phyloP scores from a whole-genome alignment of 2,888 invertebrate genomes.

The Chrysina gloriosa region DNA sequence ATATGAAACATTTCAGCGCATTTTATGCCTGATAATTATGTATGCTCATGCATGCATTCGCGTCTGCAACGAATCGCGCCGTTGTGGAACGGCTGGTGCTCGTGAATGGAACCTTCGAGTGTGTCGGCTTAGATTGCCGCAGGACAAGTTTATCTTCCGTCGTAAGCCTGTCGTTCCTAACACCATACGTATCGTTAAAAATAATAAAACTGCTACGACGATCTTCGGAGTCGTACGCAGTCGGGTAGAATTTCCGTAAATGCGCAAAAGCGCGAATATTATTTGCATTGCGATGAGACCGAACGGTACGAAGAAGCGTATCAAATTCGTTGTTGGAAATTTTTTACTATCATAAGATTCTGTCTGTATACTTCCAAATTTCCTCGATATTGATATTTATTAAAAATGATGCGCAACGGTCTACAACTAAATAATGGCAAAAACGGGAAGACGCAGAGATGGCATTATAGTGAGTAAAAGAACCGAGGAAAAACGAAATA shows the following conservation, averaged over 20 bases:
- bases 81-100: neutral
- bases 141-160: neutral
- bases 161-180: neutral
- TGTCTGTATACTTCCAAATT: too few relatives aligned
- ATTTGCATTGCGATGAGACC: neutral
- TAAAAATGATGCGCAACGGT: too few relatives aligned
- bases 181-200: neutral
- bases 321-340: too few relatives aligned
- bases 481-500: too few relatives aligned
- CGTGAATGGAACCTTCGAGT: constrained; percentile 7
- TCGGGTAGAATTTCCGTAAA: neutral
- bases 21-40: constrained; percentile 1
- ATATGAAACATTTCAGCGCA: neutral
- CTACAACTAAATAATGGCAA: too few relatives aligned
- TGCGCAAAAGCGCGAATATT: neutral
- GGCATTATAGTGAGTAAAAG: too few relatives aligned
- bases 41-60: constrained; percentile 15
- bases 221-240: neutral
- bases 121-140: neutral
- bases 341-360: too few relatives aligned
- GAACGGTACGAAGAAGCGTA: neutral
- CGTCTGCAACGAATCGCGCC: neutral
- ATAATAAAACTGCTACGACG: neutral
- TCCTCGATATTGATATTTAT: too few relatives aligned
- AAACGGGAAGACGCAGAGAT: too few relatives aligned